A percentile compares a stretch with the other conserved stretches of the same genome.
Evolutionary conservation across 2,888 invertebrate species (phyloP).

Genomic region (Ophioninae sp.): DNA sequence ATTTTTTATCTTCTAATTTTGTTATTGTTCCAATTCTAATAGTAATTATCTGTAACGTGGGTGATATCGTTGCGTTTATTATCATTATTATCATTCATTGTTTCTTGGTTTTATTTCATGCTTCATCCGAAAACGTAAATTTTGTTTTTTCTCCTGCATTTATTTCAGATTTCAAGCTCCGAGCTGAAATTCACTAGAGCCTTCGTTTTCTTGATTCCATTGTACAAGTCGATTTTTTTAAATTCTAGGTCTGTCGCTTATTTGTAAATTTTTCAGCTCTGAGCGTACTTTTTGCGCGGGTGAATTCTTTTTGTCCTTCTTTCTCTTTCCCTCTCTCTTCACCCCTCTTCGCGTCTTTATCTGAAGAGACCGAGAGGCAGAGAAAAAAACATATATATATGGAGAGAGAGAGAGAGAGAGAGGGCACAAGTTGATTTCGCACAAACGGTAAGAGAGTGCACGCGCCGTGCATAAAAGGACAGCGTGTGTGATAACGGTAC

Average conservation of each 20-base stretch:
- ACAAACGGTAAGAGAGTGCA: constrained; percentile 31
- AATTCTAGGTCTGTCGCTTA: constrained; percentile 27
- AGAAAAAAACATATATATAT: too few relatives aligned
- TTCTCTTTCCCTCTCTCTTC: too few relatives aligned
- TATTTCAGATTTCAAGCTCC: not conserved
- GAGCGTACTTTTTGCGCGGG: constrained; percentile 24
- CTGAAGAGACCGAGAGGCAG: too few relatives aligned
- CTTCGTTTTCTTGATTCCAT: not conserved
- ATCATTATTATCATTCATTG: too few relatives aligned
- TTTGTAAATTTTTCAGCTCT: constrained; percentile 28
- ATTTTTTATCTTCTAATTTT: too few relatives aligned
- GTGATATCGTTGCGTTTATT: too few relatives aligned
- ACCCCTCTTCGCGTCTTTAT: too few relatives aligned
- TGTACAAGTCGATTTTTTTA: constrained; percentile 2
- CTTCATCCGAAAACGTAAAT: not conserved
- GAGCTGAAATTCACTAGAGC: not conserved
- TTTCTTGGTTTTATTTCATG: too few relatives aligned
- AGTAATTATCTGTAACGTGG: too few relatives aligned
- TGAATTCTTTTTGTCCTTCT: too few relatives aligned
- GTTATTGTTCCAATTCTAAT: too few relatives aligned
- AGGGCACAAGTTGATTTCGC: constrained; percentile 16
- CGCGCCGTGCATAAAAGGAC: constrained; percentile 43
- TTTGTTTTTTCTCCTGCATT: not conserved
- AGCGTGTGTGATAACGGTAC: constrained; percentile 77
- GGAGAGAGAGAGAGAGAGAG: constrained; percentile 3